Evolutionary conservation across 2,888 invertebrate species (phyloP), one percentile per base, ranked within the genome.

Genomic region (Clistopyga incitator): DNA sequence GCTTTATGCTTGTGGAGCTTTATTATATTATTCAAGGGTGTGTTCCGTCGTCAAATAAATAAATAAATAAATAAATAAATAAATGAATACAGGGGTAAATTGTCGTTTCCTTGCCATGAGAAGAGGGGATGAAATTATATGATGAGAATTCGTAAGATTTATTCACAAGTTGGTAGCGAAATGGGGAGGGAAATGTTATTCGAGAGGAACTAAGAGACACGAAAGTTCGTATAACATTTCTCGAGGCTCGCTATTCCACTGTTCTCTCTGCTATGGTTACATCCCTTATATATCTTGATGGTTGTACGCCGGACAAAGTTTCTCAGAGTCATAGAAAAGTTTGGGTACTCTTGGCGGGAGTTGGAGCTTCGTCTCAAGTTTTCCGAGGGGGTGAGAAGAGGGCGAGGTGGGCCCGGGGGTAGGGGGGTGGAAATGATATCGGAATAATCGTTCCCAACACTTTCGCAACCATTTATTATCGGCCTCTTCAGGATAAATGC

Each of bases 251-350:
- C 54, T 20, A 2, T 23, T 47, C 45, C 15, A 61, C 74, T 47
- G 47, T 65, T 65, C 59, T 74, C 61, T 10, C 34, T 34, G 47
- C 42, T 23, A 65, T 20, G 42, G 38, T 65, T 65, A 64, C 68
- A 47, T 75, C 80, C 72, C 61, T 34, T 61, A 61, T 84, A 84
- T 71, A 78, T 81, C 84, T 78, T 65, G 84, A 74, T 61, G 78
- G 47, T 75, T 71, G 74, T 61, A 74, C 61, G 74, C 67, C 71
- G 74, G 77, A 72, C 84, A 78, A 84, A 84, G 72, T 84, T 84
- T 84, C 78, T 65, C 83, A 29, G 78, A 81, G 84, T 84, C 84
- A 78, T 78, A 70, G 84, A 84, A 84, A 84, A 84, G 78, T 81
- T 84, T 84, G 78, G 74, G 78, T 75, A 81, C 81, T 81, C 84